phyloP scores from a whole-genome alignment of 1,140 invertebrate species.

The Eriocheir sinensis region DNA sequence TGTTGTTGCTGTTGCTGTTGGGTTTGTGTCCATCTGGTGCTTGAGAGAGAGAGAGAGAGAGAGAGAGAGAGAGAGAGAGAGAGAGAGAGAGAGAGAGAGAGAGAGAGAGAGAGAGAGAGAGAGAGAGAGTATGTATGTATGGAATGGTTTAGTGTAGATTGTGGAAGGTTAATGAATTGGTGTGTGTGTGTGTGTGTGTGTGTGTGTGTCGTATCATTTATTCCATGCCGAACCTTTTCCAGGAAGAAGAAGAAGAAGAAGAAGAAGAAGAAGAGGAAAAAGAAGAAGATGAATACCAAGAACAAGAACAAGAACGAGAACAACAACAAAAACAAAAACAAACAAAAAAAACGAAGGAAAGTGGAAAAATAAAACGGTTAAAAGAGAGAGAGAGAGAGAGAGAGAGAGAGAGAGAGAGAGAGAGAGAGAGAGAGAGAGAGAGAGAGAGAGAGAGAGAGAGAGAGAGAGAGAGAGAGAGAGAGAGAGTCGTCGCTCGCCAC shows the following conservation, averaged over 20 bases:
- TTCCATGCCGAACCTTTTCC: not conserved
- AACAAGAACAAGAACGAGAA: not conserved
- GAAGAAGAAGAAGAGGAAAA: slow-evolving; percentile 26
- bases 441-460: slow-evolving; percentile 20
- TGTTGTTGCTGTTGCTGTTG: too few relatives aligned
- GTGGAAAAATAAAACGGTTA: not conserved
- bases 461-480: slow-evolving; percentile 31
- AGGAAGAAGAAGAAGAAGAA: not conserved
- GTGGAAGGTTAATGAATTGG: not conserved
- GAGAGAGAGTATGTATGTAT: not conserved
- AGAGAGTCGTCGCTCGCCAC: slow-evolving; percentile 8
- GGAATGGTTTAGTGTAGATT: not conserved
- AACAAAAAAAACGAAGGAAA: not conserved
- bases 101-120: slow-evolving; percentile 22
- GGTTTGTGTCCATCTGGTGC: too few relatives aligned
- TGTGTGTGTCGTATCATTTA: not conserved
- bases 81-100: slow-evolving; percentile 45
- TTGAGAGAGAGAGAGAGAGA: slow-evolving; percentile 30
- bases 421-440: slow-evolving; percentile 48
- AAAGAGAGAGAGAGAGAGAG: not conserved
- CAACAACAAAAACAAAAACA: not conserved
- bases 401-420: slow-evolving; percentile 50
- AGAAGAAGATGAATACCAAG: too few relatives aligned
- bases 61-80: slow-evolving; percentile 39
- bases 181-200: too few relatives aligned